These are phyloP conservation scores for Callithrix jacchus DNA, from an alignment of 2,113 vertebrate species.

Conservation along the genomic window DNA sequence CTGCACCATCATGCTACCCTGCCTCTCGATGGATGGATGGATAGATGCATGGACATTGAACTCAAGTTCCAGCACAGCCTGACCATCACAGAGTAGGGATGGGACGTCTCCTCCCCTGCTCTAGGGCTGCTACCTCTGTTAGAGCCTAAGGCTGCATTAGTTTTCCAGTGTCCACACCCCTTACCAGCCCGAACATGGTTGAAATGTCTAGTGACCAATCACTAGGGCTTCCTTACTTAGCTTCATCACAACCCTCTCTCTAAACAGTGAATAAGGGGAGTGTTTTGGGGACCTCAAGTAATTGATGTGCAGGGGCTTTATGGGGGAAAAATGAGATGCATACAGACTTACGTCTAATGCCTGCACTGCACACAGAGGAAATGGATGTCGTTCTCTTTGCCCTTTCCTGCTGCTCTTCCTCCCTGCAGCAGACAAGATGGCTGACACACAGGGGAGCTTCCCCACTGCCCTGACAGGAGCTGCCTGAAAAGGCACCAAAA, in stretches of 20 bases:
- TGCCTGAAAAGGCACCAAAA: not conserved
- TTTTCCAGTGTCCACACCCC: not conserved
- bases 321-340: not conserved
- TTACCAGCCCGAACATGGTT: not conserved
- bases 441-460: not conserved
- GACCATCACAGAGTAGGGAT: not conserved
- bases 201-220: fast-evolving
- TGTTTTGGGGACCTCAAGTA: not conserved
- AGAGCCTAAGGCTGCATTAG: not conserved
- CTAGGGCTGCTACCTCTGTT: not conserved
- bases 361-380: not conserved
- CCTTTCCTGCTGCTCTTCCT: too few species aligned
- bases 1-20: not conserved
- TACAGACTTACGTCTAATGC: not conserved
- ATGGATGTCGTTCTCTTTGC: not conserved
- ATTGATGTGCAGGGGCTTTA: not conserved
- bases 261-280: not conserved
- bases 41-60: not conserved
- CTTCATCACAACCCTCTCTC: too few species aligned
- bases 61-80: not conserved
- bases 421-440: not conserved
- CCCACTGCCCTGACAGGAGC: not conserved
- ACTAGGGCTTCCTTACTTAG: not conserved
- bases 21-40: not conserved
- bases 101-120: not conserved